These are phyloP conservation scores for Sebastes umbrosus DNA, from an alignment of 2,797 vertebrate species.

Conservation along the genomic window DNA sequence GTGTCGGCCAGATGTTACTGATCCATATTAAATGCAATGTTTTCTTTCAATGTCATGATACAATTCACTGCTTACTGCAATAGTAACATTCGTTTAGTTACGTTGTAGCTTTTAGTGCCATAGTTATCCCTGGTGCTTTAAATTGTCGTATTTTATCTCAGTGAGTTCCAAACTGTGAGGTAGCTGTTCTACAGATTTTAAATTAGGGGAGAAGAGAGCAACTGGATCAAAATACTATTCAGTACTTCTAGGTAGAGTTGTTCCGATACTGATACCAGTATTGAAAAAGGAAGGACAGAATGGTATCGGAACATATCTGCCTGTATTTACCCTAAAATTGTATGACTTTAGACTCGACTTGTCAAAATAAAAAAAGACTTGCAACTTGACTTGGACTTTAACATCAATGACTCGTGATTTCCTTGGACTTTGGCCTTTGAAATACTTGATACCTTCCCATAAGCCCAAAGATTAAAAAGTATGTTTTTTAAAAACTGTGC, in stretches of 20 bases:
- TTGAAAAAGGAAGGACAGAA: neutral
- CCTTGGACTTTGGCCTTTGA: no score
- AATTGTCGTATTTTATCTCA: neutral
- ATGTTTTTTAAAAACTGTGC: no score
- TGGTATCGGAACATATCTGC: no score
- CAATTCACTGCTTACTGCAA: neutral
- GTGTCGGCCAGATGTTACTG: neutral
- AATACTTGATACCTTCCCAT: no score
- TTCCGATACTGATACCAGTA: neutral
- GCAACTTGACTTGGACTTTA: no score
- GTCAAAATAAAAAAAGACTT: no score
- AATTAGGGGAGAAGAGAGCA: neutral
- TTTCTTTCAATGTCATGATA: neutral
- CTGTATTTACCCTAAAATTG: no score
- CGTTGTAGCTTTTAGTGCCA: neutral
- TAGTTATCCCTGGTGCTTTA: neutral
- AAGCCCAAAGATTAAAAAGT: no score
- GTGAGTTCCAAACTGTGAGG: neutral
- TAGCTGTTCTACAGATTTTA: neutral
- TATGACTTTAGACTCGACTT: neutral
- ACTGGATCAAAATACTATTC: neutral
- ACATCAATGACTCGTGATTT: no score
- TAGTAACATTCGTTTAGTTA: neutral
- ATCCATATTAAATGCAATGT: neutral
- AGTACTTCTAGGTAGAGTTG: neutral